Base-by-base conservation (phyloP, 2,113 vertebrate genomes). In the Laterallus jamaicensis region DNA sequence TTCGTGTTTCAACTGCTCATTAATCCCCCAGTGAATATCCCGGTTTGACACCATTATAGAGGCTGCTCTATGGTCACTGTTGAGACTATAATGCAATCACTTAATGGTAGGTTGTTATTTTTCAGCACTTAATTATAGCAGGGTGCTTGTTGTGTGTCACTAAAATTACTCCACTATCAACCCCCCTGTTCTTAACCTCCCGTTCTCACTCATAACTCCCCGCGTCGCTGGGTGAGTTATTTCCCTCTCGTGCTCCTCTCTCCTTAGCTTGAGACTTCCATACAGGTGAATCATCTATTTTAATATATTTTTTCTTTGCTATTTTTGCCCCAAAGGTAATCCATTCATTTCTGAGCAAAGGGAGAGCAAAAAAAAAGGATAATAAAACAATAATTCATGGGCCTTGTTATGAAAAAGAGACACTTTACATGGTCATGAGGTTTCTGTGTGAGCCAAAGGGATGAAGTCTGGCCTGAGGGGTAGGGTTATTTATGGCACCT, bases 101-200 rank as follows among this genome's bases (percentile, higher is more conserved):
- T 82, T 95, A 74, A 74, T 24, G 71, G 59, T 4, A 85, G 67
- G 78, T 16, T 82, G 62, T 86, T 90, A 63, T 74, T 95, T 96
- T 88, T 67, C 63, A 88, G 85, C n/a, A 59, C 71, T 93, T 88
- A 55, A 88, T 94, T 93, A 80, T 17, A 66, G n/a, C 25, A 1
- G 47, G 73, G 64, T 59, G 37, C 16, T 92, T 44, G 69, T 66
- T 77, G 25, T n/a, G 20, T 54, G 58, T 25, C 0, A 0, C 59
- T 66, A 40, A 91, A 95, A 47, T 69, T 56, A 76, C 44, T 89
- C 54, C 75, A 44, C 54, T 3, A 8, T 26, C 39, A 82, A 73
- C 82, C 86, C 49, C 37, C 35, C 37, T 1, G 2, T 37, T 69
- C 40, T 71, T 76, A 91, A 64, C 19, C 37, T 49, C n/a, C 4